Base-by-base conservation (phyloP, 1,140 invertebrate genomes). In the Drosophila subobscura region DNA sequence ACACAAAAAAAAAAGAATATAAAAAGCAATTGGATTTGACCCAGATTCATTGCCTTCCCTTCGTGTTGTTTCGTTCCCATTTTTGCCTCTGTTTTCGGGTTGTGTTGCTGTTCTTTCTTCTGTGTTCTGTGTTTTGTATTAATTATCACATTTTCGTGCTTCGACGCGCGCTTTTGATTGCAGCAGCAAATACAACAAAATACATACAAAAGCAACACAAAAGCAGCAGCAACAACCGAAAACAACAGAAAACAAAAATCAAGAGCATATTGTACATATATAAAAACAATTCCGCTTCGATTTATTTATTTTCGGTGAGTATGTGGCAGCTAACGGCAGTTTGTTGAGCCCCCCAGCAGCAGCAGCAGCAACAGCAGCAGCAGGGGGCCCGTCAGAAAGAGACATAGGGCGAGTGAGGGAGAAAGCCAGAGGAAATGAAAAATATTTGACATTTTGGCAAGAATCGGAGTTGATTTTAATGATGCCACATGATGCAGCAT, bases 81-180 rank as follows among this genome's bases (percentile, higher is more conserved):
- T 52, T 65, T 53, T 45, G 12, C 27, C 50, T 12, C 29, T 60
- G 55, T 23, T 50, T 40, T 67, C 27, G 23, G 22, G 23, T 16
- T 58, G 7, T 50, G 54, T 54, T 45, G 61, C 14, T 52, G 51
- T 49, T 53, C 33, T 50, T 22, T 61, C 25, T 44, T 65, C 25
- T 77, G 45, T 64, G 51, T 52, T 49, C 25, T 37, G 33, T 37
- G 33, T 71, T 52, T 49, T 49, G 78, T 78, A 86, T 88, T 85
- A 86, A 86, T 86, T 86, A 88, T 86, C 83, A 81, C 77, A 81
- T 71, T 71, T 71, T 71, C 52, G 64, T 66, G 75, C 72, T 73
- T 20, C 55, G 46, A 61, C 72, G 72, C 50, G 72, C 41, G 46
- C 55, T 59, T 58, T 42, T 77, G 76, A 85, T 85, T 85, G 76